Base-by-base conservation (phyloP, 2,797 vertebrate genomes). In the Thunnus albacares region DNA sequence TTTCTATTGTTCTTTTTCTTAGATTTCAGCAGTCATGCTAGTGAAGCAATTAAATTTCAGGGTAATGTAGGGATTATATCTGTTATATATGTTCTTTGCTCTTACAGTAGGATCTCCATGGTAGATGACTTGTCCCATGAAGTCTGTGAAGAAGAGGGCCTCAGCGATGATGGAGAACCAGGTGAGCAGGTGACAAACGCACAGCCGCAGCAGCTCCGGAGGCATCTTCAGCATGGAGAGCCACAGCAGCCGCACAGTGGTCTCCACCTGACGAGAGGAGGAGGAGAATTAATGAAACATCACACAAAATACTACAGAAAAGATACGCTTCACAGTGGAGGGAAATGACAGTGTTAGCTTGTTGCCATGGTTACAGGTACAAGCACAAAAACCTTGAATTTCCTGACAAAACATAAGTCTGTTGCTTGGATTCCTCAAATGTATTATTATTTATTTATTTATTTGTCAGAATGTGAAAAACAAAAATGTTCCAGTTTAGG, bases 61-160 rank as follows among this genome's bases (percentile, higher is more conserved):
- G 4, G 30, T 0, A 17, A 7, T 33, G 9, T 5, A 2, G 26
- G 10, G 22, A 11, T 45, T 24, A 5, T 20, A 35, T 24, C 12
- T n/a, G n/a, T n/a, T n/a, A n/a, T 26, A 12, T 30, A 17, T 56
- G 49, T 79, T n/a, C 51, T 18, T 51, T 18, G 20, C 0, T 30
- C 90, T 8, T 90, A 99, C 98, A 77, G 96, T 97, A 0, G 98
- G 98, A 84, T 98, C 95, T 0, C 98, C 98, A 1, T 95, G 64
- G 43, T 97, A 99, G 94, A 99, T 98, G 92, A 98, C 97, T 91
- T 98, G 98, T 66, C 98, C 98, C 98, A 99, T 99, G 95, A 99
- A 99, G 92, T 99, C 98, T 0, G 98, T 99, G 80, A 98, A 99
- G 95, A 99, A 99, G 18, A 99, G 97, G 0, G 98, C 97, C 90